Evolutionary conservation across 2,888 invertebrate species (phyloP).

Genomic region (Tipula unca): DNA sequence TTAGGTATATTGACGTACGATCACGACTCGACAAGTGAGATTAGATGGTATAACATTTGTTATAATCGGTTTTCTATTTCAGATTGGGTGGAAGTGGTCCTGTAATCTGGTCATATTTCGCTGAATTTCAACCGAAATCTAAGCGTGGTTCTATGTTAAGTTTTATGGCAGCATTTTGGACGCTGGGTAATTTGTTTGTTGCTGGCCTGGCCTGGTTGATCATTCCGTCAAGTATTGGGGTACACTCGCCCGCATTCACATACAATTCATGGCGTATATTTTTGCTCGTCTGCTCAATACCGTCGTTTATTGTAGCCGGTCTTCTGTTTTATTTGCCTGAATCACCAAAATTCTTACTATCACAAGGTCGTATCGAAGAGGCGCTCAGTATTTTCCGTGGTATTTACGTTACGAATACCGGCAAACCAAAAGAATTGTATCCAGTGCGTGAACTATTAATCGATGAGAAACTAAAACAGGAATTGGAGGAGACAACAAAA

Average conservation of each 20-base stretch:
- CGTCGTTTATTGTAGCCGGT: constrained; percentile 78
- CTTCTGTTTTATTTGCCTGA: constrained; percentile 78
- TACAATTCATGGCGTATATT: constrained; percentile 93
- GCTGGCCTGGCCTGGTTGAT: constrained; percentile 75
- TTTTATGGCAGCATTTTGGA: constrained; percentile 93
- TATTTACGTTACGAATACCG: constrained; percentile 76
- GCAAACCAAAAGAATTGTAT: constrained; percentile 62
- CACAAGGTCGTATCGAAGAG: constrained; percentile 68
- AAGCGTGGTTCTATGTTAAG: constrained; percentile 88
- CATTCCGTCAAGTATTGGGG: constrained; percentile 63
- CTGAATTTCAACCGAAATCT: constrained; percentile 87
- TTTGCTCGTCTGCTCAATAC: constrained; percentile 77
- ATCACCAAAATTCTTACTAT: constrained; percentile 81
- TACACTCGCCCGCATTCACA: constrained; percentile 56
- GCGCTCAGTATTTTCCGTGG: constrained; percentile 73
- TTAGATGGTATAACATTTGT: not conserved
- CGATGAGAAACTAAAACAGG: constrained; percentile 46
- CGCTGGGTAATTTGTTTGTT: constrained; percentile 84
- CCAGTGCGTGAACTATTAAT: constrained; percentile 63
- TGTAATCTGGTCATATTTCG: constrained; percentile 92
- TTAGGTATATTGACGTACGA: not conserved
- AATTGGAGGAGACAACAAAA: constrained; percentile 40
- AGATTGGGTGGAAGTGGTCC: constrained; percentile 84
- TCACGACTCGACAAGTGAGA: not conserved
- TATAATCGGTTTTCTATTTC: constrained; percentile 28